phyloP scores from a whole-genome alignment of 1,140 invertebrate species.

The Drosophila tsacasi region DNA sequence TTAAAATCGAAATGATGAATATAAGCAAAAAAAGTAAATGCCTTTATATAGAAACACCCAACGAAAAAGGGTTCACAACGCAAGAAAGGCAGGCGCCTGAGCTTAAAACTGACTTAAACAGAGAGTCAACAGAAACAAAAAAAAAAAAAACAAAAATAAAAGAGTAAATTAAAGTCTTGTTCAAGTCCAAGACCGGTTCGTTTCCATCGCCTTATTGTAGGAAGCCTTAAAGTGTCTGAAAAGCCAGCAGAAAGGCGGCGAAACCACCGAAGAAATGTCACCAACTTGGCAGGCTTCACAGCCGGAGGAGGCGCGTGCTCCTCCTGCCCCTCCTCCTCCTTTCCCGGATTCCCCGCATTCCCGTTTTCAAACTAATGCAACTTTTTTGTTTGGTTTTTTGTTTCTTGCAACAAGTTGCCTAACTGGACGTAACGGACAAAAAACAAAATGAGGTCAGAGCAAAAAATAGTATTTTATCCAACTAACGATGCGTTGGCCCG shows the following conservation, averaged over 20 bases:
- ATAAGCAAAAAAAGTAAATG: conserved; percentile 18
- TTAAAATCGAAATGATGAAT: conserved; percentile 54
- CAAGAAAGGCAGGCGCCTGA: neutral
- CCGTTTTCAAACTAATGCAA: conserved; percentile 29
- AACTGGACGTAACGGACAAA: conserved; percentile 55
- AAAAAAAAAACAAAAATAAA: neutral
- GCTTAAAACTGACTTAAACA: conserved; percentile 1
- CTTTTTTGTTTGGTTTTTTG: neutral
- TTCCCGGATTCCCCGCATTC: conserved; percentile 20
- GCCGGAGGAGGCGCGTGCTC: conserved; percentile 41
- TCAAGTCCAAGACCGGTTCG: conserved; percentile 51
- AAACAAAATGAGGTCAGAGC: conserved; percentile 47
- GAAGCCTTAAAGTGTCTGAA: conserved; percentile 74
- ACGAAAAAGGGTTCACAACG: conserved; percentile 49
- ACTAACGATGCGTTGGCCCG: conserved; percentile 53
- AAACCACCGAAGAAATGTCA: conserved; percentile 63
- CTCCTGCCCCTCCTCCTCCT: conserved; percentile 15
- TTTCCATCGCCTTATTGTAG: conserved; percentile 35
- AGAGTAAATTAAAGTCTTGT: conserved; percentile 17
- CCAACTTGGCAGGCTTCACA: conserved; percentile 77
- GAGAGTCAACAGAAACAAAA: conserved; percentile 13
- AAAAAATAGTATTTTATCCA: conserved; percentile 47
- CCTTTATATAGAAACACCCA: conserved; percentile 28
- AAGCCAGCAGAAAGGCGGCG: conserved; percentile 29
- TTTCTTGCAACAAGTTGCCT: conserved; percentile 50